A percentile compares a stretch with the other conserved stretches of the same genome.
These are phyloP conservation scores for Lateolabrax maculatus DNA, from an alignment of 2,797 vertebrate species.

Conservation along the genomic window DNA sequence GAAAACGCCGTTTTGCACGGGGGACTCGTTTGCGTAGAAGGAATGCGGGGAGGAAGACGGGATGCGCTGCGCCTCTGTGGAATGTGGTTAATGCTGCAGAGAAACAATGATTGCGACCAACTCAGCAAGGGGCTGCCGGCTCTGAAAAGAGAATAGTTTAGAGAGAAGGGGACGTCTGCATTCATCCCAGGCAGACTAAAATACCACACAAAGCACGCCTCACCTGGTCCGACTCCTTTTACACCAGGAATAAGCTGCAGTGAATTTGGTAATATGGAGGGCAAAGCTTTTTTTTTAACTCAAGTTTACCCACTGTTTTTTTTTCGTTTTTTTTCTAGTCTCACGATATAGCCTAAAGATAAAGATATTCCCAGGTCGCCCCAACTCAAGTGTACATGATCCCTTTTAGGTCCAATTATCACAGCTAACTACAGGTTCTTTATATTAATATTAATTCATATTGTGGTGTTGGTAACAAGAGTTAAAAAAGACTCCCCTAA, in stretches of 20 bases:
- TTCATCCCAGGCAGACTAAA: slow-evolving; percentile 73
- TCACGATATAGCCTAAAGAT: background rate
- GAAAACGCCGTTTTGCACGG: slow-evolving; percentile 56
- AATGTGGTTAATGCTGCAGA: slow-evolving; percentile 94
- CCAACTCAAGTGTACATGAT: background rate
- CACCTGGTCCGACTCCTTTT: slow-evolving; percentile 77
- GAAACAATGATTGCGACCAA: slow-evolving; percentile 92
- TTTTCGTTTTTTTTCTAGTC: background rate
- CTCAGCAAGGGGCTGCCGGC: slow-evolving; percentile 87
- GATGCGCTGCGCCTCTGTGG: slow-evolving; percentile 92
- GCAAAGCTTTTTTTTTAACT: slow-evolving; percentile 24
- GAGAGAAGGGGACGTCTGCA: slow-evolving; percentile 79
- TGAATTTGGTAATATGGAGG: slow-evolving; percentile 13
- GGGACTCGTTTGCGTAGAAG: slow-evolving; percentile 88
- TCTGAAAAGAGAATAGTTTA: slow-evolving; percentile 79
- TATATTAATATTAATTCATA: background rate
- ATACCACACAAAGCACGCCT: slow-evolving; percentile 74
- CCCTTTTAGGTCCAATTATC: background rate
- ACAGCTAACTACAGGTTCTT: background rate
- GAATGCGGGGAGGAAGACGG: slow-evolving; percentile 95
- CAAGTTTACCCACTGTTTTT: slow-evolving; percentile 21
- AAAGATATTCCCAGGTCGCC: background rate
- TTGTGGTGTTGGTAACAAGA: background rate
- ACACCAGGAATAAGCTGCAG: slow-evolving; percentile 43
- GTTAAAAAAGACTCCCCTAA: background rate